phyloP scores from a whole-genome alignment of 1,140 invertebrate genomes.

The Drosophila nebulosa region DNA sequence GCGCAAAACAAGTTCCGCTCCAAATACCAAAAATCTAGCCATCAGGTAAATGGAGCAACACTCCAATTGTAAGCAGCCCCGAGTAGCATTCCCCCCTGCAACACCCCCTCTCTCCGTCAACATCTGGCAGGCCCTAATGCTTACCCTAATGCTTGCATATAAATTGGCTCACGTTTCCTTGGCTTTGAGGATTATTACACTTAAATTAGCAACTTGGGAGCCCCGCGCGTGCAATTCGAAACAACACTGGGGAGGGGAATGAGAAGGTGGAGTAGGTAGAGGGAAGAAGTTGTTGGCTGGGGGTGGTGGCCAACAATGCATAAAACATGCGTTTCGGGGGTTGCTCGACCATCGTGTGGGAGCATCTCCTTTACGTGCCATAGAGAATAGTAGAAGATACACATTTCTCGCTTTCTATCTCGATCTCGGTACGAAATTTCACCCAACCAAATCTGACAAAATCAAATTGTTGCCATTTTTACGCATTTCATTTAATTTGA shows the following conservation, averaged over 20 bases:
- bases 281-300: not conserved
- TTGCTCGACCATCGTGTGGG: slow-evolving; percentile 33
- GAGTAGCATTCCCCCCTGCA: not conserved
- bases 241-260: not conserved
- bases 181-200: slow-evolving; percentile 80
- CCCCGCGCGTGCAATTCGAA: slow-evolving; percentile 59
- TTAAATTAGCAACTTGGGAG: slow-evolving; percentile 79
- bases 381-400: slow-evolving; percentile 16
- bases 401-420: slow-evolving; percentile 22
- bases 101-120: not conserved
- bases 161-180: slow-evolving; percentile 78
- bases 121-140: slow-evolving; percentile 19
- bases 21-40: slow-evolving; percentile 45
- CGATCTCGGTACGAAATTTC: slow-evolving; percentile 17
- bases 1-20: slow-evolving; percentile 22
- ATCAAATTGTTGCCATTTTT: slow-evolving; percentile 80
- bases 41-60: slow-evolving; percentile 64
- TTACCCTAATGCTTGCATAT: slow-evolving; percentile 70
- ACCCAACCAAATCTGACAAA: slow-evolving; percentile 72
- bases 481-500: slow-evolving; percentile 80
- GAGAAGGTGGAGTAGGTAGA: not conserved
- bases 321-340: slow-evolving; percentile 64
- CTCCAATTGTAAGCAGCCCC: slow-evolving; percentile 26
- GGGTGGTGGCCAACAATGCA: slow-evolving; percentile 38
- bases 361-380: slow-evolving; percentile 49